phyloP scores from a whole-genome alignment of 2,113 vertebrate genomes.

The Paracanthobrama guichenoti region DNA sequence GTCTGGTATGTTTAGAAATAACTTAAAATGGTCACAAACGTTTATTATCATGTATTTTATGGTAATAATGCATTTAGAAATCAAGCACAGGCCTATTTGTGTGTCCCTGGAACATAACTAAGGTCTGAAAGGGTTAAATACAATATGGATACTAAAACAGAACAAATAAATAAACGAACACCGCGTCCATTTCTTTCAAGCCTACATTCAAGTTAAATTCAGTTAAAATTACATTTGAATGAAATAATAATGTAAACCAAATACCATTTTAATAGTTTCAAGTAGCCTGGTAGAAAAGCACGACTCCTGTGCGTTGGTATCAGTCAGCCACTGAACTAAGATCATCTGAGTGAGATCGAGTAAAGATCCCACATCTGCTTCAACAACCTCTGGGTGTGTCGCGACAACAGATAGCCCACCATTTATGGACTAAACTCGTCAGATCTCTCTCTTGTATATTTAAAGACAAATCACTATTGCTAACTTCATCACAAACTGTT shows the following conservation, averaged over 20 bases:
- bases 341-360: background rate
- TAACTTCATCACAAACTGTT: slow-evolving; percentile 3
- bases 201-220: background rate
- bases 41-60: background rate
- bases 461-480: background rate
- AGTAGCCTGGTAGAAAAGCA: background rate
- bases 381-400: slow-evolving; percentile 38
- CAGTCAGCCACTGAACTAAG: background rate
- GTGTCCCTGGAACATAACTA: background rate
- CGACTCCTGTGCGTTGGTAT: background rate
- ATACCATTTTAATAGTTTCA: background rate
- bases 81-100: background rate
- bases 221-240: background rate
- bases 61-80: background rate
- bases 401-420: slow-evolving; percentile 9
- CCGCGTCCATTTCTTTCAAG: background rate
- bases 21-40: background rate
- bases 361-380: slow-evolving; percentile 14
- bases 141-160: background rate
- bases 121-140: slow-evolving; percentile 4
- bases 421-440: background rate
- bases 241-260: background rate
- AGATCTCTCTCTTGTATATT: background rate
- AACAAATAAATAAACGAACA: background rate
- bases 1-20: background rate